Conservation (phyloP, 1,140 invertebrate species). For the Drosophila leontia region DNA sequence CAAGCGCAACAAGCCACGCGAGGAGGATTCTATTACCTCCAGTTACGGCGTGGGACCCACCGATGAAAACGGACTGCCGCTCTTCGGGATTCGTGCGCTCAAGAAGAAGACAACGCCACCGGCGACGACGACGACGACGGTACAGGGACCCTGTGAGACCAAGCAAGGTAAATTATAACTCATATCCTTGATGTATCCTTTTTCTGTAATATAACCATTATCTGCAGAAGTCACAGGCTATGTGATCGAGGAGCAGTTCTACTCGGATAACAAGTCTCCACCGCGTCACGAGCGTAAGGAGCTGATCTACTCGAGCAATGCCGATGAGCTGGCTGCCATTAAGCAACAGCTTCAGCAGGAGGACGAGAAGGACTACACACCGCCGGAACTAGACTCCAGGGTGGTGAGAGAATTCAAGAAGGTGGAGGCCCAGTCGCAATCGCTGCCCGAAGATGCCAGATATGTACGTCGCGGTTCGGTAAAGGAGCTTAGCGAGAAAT, state of each 20-base stretch:
- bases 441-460: conserved; percentile 68
- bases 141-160: conserved; percentile 76
- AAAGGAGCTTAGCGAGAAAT: conserved; percentile 90
- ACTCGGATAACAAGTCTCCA: conserved; percentile 88
- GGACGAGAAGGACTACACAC: conserved; percentile 40
- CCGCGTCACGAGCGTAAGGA: conserved; percentile 88
- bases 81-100: conserved; percentile 91
- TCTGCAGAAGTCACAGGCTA: conserved; percentile 87
- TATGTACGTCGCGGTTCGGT: conserved; percentile 89
- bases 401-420: conserved; percentile 70
- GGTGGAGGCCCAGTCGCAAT: conserved; percentile 56
- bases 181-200: background rate
- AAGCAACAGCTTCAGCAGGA: conserved; percentile 50
- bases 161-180: conserved; percentile 84
- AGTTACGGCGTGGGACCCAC: conserved; percentile 93
- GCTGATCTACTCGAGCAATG: conserved; percentile 88
- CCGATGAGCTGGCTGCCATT: conserved; percentile 86
- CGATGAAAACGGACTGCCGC: conserved; percentile 90
- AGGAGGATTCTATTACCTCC: conserved; percentile 88
- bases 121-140: background rate
- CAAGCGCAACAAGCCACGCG: conserved; percentile 74
- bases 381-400: conserved; percentile 49
- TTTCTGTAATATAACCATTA: background rate
- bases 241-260: conserved; percentile 88
- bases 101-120: conserved; percentile 87